Base-by-base conservation (phyloP, 2,797 vertebrate genomes). In the Pantherophis alleghaniensis region DNA sequence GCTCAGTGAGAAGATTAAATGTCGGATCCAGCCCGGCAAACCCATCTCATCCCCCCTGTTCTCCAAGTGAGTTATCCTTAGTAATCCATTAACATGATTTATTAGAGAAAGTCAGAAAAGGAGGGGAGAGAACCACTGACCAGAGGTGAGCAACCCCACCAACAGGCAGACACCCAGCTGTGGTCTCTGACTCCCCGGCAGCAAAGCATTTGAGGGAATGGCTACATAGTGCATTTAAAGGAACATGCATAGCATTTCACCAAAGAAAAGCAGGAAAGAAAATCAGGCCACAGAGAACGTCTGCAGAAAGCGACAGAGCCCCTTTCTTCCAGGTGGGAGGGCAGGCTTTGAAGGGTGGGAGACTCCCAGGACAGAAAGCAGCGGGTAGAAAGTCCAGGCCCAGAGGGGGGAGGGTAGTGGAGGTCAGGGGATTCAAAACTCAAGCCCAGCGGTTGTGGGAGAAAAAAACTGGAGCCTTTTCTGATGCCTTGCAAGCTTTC, bases 151-250 rank as follows among this genome's bases (percentile, higher is more conserved):
- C 56, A 37, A 94, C 92, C 94, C 88, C 87, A 56, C 83, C 96
- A 53, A 91, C 89, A 55, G 79, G 94, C 94, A 37, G 94, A 93
- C 95, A 93, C 91, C 94, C 63, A 55, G 14, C n/a, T 13, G 56
- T 83, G 74, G 37, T 18, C 57, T 18, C 92, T 98, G 98, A 98
- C 97, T 98, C 53, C 96, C 98, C 98, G 97, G 98, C 98, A 98
- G 98, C 98, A 98, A 98, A 98, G 98, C 98, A 98, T 96, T 96
- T 94, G 96, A 95, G 92, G 95, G 95, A 94, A 93, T 63, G 90
- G 92, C 37, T 32, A 83, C 16, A 24, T 7, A 26, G 93, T 93
- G 96, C 92, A 93, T 86, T 92, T 47, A 96, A 96, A 97, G 97
- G 96, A 96, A 97, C 96, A 95, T 95, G 96, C 96, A 96, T 94